Evolutionary conservation across 2,113 vertebrate species (phyloP).

Genomic region (Dinomys branickii): DNA sequence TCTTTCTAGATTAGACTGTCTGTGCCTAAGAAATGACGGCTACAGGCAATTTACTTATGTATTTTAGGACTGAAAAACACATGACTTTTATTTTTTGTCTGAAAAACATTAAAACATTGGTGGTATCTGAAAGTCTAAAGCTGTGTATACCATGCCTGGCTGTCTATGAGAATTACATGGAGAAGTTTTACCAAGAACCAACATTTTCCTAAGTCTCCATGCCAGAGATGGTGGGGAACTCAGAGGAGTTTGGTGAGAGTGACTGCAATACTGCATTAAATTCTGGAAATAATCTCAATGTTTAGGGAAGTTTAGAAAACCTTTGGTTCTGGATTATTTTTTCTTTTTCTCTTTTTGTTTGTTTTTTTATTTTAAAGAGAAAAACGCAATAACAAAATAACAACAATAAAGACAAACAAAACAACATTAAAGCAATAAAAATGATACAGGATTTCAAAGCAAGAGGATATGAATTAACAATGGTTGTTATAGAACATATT

Average conservation of each 20-base stretch:
- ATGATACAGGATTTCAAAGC: too few relatives aligned
- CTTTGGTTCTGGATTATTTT: background rate
- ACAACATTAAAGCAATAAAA: too few relatives aligned
- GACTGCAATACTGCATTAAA: background rate
- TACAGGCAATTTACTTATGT: background rate
- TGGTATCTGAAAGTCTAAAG: background rate
- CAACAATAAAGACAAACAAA: too few relatives aligned
- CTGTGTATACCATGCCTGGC: fast-evolving
- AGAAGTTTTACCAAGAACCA: background rate
- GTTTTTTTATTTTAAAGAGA: too few relatives aligned
- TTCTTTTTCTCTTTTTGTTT: background rate
- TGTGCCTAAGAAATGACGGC: background rate
- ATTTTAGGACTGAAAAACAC: background rate
- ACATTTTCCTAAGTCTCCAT: background rate
- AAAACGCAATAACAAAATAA: too few relatives aligned
- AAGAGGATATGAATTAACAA: too few relatives aligned
- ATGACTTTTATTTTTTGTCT: background rate
- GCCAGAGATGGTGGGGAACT: background rate
- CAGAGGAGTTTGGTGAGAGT: background rate
- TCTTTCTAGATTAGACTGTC: conserved; percentile 40
- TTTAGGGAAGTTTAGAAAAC: background rate
- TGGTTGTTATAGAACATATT: too few relatives aligned
- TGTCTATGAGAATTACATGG: background rate
- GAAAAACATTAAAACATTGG: background rate
- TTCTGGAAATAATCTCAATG: background rate